Percentiles rank a stretch among this genome's conserved stretches.
Conservation (phyloP, 1,140 invertebrate species). For the Paralvinella palmiformis region DNA sequence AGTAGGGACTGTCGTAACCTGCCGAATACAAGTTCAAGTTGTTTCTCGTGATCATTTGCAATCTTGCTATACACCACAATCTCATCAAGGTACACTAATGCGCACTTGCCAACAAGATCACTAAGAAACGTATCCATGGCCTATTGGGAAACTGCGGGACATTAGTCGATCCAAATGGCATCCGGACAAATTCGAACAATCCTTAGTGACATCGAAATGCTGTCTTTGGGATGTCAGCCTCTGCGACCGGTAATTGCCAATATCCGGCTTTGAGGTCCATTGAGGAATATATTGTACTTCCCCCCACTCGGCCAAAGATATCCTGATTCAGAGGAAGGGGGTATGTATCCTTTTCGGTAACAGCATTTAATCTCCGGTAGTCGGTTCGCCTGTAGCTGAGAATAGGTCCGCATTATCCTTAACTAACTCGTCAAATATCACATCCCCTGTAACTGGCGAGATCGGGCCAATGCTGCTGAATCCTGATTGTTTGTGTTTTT, state of each 20-base stretch:
- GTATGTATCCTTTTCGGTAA: conserved; percentile 24
- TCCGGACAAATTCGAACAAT: neutral
- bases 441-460: neutral
- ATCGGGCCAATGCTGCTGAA: neutral
- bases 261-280: neutral
- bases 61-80: conserved; percentile 44
- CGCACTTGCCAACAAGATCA: conserved; percentile 17
- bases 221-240: neutral
- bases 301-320: conserved; percentile 22
- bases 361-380: conserved; percentile 30
- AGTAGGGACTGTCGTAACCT: conserved; percentile 41
- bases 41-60: conserved; percentile 45
- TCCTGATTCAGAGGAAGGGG: conserved; percentile 33
- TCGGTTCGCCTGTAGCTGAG: conserved; percentile 15
- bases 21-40: conserved; percentile 43
- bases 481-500: neutral
- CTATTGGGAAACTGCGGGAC: conserved; percentile 29
- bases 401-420: too few species aligned
- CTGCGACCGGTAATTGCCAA: neutral
- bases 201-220: neutral
- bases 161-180: conserved; percentile 30
- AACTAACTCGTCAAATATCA: neutral
- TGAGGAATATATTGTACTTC: neutral
- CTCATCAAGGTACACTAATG: conserved; percentile 53
- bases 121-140: conserved; percentile 28